These are phyloP conservation scores for Lepidonotus clava DNA, from an alignment of 2,888 invertebrate genomes.

Conservation along the genomic window DNA sequence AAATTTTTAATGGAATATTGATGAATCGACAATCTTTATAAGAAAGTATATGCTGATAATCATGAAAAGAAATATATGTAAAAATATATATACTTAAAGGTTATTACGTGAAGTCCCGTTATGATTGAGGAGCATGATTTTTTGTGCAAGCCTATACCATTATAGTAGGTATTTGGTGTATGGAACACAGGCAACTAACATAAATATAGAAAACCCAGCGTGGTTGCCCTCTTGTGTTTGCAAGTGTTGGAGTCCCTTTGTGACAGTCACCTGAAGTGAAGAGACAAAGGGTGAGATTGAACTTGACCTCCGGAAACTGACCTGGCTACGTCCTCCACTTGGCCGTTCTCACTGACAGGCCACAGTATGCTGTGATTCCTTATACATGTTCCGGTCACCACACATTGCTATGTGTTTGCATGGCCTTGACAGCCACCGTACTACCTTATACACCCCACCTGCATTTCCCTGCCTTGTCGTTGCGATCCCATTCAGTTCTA, in stretches of 20 bases:
- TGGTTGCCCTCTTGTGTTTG: constrained; percentile 31
- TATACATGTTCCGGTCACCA: neutral
- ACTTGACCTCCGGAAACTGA: constrained; percentile 26
- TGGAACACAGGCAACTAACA: neutral
- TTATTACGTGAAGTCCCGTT: too few species aligned
- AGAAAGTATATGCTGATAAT: too few species aligned
- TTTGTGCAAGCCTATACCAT: too few species aligned
- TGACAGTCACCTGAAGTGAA: neutral
- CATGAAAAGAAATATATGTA: too few species aligned
- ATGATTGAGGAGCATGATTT: too few species aligned
- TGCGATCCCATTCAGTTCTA: too few species aligned
- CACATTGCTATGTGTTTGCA: neutral
- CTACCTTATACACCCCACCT: neutral
- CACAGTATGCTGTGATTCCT: constrained; percentile 17
- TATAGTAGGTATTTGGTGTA: too few species aligned
- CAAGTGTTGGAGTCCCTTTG: neutral
- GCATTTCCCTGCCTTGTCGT: neutral
- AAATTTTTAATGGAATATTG: too few species aligned
- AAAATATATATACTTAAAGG: too few species aligned
- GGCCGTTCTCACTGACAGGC: neutral
- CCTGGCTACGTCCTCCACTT: constrained; percentile 39
- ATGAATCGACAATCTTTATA: too few species aligned
- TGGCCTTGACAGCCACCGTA: neutral
- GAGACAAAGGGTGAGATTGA: neutral
- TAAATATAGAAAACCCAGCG: neutral